These are phyloP conservation scores for Cherax quadricarinatus DNA, from an alignment of 1,140 invertebrate genomes.

Conservation along the genomic window DNA sequence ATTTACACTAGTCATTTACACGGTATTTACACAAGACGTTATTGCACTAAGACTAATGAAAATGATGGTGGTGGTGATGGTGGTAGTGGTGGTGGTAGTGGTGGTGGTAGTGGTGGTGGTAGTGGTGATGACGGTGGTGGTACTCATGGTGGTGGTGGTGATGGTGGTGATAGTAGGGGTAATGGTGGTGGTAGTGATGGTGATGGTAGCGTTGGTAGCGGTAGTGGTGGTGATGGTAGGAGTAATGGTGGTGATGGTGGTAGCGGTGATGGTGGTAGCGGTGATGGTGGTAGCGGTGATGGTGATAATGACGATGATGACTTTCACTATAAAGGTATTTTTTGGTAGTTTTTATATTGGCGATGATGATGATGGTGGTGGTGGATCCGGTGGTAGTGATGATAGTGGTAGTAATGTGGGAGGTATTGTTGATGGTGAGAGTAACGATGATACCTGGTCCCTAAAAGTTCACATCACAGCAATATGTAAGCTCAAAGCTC, in stretches of 20 bases:
- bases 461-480: constrained; percentile 47
- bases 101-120: not conserved
- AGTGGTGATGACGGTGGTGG: not conserved
- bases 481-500: not conserved
- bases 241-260: not conserved
- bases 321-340: constrained; percentile 4
- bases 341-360: no score
- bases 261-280: not conserved
- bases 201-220: not conserved
- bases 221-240: not conserved
- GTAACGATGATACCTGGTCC: constrained; percentile 37
- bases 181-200: not conserved
- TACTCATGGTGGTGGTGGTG: not conserved
- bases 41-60: not conserved
- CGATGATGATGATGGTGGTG: not conserved
- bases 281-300: not conserved
- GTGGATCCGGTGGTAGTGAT: not conserved
- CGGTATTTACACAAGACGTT: not conserved
- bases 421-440: not conserved
- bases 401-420: not conserved
- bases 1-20: not conserved
- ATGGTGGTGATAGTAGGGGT: not conserved
- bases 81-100: not conserved
- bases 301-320: constrained; percentile 16
- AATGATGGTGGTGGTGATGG: not conserved